These are phyloP conservation scores for Falcaria lacertinaria DNA, from an alignment of 2,888 invertebrate genomes.

Conservation along the genomic window DNA sequence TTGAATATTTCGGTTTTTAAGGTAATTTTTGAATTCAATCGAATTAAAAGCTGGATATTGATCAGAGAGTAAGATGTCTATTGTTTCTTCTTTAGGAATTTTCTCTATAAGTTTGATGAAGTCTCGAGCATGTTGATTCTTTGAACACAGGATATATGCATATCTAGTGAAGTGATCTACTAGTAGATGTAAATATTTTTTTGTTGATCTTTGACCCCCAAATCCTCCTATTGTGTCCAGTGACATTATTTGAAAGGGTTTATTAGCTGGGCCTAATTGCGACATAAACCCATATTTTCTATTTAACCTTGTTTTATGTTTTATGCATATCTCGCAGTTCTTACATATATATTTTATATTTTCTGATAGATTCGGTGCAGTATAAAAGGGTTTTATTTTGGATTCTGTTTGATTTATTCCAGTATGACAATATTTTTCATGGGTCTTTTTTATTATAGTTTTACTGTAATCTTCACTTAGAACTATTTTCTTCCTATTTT, in stretches of 20 bases:
- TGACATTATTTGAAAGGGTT: constrained; percentile 16
- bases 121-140: constrained; percentile 19
- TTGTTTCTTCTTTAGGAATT: constrained; percentile 6
- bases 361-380: constrained; percentile 8
- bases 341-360: background rate
- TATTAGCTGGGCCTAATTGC: constrained; percentile 18
- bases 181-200: constrained; percentile 22
- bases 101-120: constrained; percentile 16
- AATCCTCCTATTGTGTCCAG: constrained; percentile 24
- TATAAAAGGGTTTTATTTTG: constrained; percentile 12
- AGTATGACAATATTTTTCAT: constrained; percentile 3
- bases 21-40: constrained; percentile 16
- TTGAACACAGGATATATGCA: constrained; percentile 20
- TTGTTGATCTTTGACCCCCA: constrained; percentile 21
- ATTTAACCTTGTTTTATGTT: constrained; percentile 14
- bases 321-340: constrained; percentile 11
- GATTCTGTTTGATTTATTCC: constrained; percentile 4
- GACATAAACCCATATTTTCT: constrained; percentile 17
- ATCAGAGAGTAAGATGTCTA: constrained; percentile 16
- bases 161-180: too few relatives aligned
- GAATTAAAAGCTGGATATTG: constrained; percentile 33
- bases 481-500: constrained; percentile 2
- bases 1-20: constrained; percentile 16
- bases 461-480: constrained; percentile 1
- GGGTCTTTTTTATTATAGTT: background rate